Conservation (phyloP, 2,797 vertebrate species). For the Nannoperca australis region DNA sequence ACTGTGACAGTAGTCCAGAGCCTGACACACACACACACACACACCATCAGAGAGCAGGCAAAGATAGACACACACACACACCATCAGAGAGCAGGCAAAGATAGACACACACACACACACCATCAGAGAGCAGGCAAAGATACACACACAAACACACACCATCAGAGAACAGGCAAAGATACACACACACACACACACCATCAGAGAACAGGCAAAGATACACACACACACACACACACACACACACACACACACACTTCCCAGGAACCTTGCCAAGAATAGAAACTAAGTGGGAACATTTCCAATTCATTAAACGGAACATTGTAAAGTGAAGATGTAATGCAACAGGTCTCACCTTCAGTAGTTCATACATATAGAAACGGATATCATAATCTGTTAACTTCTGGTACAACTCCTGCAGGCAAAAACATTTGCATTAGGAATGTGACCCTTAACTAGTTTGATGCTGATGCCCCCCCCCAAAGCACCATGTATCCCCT, state of each 20-base stretch:
- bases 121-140: too few species aligned
- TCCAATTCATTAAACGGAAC: neutral
- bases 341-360: conserved; percentile 89
- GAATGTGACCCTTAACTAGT: neutral
- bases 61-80: too few species aligned
- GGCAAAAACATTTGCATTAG: conserved; percentile 45
- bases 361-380: conserved; percentile 99
- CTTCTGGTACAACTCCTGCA: conserved; percentile 98
- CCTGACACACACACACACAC: conserved; percentile 78
- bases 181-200: conserved; percentile 26
- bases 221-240: conserved; percentile 9
- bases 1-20: conserved; percentile 98
- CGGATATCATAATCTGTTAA: conserved; percentile 98
- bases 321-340: neutral
- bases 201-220: too few species aligned
- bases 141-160: too few species aligned
- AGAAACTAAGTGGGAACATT: neutral
- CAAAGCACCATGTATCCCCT: neutral
- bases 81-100: too few species aligned
- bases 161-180: too few species aligned
- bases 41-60: too few species aligned
- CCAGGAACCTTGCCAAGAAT: neutral
- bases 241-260: conserved; percentile 3
- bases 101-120: too few species aligned
- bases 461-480: too few species aligned